Base-by-base conservation (phyloP, 2,888 invertebrate species). In the Heteropelma amictum region DNA sequence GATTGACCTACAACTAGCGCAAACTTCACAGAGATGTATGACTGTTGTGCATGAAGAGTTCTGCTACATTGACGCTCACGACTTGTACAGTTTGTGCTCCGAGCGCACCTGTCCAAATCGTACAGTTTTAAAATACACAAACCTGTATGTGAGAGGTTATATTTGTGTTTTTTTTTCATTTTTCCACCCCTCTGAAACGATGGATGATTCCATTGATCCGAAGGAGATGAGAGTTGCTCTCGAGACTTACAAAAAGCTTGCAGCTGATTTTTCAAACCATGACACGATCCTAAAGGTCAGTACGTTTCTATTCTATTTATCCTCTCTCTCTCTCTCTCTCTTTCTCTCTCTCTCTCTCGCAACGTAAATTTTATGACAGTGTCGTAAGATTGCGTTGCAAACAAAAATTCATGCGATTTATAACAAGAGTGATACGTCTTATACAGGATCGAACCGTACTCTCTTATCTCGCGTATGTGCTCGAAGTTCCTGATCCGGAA, bases 261-360 rank as follows among this genome's bases (percentile, higher is more conserved):
- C 89, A 0, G 81, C 84, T 51, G 88, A 89, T 79, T 80, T 88
- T 61, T 78, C 82, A 19, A 89, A 89, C 45, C 89, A 89, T 77
- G 89, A 89, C 75, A 89, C 88, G 7, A 89, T 89, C 75, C 81
- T 89, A 54, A 89, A 89, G 84, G 89, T 89, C 77, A 78, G 69
- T 26, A 49, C 14, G 54, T 53, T 61, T 54, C 45, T 47, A 42
- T 58, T 56, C 58, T 42, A 28, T 53, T 40, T 17, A 8, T 12
- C 2, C 21, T 21, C 33, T 35, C 19, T 8, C 23, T 21, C 38
- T 38, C 33, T 33, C 10, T 35, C 19, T 33, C 21, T 35, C 33
- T 33, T 21, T 1, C 21, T 6, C 33, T 8, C 17, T 33, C 53
- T 33, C 8, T n/a, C 7, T 17, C 28, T 14, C 17, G 3, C 17